Evolutionary conservation across 2,113 vertebrate species (phyloP).

Genomic region (Limanda limanda): DNA sequence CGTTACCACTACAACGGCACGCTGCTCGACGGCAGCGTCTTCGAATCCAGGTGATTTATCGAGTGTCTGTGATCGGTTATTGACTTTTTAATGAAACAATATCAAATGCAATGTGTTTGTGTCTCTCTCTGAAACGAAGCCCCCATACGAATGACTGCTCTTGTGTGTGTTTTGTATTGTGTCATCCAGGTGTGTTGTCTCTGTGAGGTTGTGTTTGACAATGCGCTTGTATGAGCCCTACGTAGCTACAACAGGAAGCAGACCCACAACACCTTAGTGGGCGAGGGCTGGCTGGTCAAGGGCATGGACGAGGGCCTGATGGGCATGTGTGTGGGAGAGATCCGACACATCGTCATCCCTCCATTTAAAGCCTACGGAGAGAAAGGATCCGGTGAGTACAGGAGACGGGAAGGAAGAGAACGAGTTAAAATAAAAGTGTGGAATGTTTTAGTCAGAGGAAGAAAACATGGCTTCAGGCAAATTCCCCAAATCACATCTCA

Average conservation of each 20-base stretch:
- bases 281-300: slow-evolving; percentile 92
- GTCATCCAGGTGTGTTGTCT: slow-evolving; percentile 67
- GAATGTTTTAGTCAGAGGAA: too few species aligned
- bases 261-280: slow-evolving; percentile 93
- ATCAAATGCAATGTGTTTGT: neutral
- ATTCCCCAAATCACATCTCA: too few species aligned
- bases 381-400: slow-evolving; percentile 89
- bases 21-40: slow-evolving; percentile 88
- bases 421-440: neutral
- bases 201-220: slow-evolving; percentile 70
- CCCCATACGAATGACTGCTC: slow-evolving; percentile 24
- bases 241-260: slow-evolving; percentile 86
- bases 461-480: too few species aligned
- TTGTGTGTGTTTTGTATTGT: slow-evolving; percentile 51
- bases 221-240: slow-evolving; percentile 70
- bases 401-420: neutral
- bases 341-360: slow-evolving; percentile 90
- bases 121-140: neutral
- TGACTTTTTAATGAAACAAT: neutral
- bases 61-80: neutral
- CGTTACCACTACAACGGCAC: slow-evolving; percentile 97
- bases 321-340: slow-evolving; percentile 97
- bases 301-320: slow-evolving; percentile 96
- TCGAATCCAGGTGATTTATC: slow-evolving; percentile 89
- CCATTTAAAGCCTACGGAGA: slow-evolving; percentile 95